Evolutionary conservation across 2,888 invertebrate genomes (phyloP).

Genomic region (Iselma pallidipennis): DNA sequence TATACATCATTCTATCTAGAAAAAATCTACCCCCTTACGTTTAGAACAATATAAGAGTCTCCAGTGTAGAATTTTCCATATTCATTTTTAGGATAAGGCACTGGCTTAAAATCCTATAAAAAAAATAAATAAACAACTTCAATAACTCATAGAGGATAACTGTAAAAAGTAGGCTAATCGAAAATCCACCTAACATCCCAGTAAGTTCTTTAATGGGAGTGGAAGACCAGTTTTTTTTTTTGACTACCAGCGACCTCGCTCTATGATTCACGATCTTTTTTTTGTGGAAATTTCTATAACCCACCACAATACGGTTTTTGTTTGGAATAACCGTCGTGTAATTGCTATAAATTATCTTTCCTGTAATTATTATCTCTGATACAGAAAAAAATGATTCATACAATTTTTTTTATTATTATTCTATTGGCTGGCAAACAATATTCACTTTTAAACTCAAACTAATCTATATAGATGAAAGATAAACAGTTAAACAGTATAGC

Average conservation of each 20-base stretch:
- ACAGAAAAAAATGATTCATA: no score
- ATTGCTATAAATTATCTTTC: no score
- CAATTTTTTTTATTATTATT: no score
- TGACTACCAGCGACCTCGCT: background rate
- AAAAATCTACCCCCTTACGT: slow-evolving; percentile 61
- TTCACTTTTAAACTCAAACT: background rate
- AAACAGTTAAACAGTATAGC: no score
- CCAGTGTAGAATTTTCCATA: slow-evolving; percentile 85
- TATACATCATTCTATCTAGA: background rate
- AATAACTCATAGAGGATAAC: no score
- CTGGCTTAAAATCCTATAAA: slow-evolving; percentile 79
- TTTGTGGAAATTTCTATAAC: background rate
- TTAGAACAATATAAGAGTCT: slow-evolving; percentile 82
- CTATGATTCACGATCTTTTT: background rate
- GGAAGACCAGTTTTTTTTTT: background rate
- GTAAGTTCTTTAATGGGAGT: background rate
- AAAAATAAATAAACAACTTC: slow-evolving; percentile 29
- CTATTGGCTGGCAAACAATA: background rate
- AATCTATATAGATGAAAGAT: background rate
- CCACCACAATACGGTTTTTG: no score
- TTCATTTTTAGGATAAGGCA: slow-evolving; percentile 69
- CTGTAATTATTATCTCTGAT: no score
- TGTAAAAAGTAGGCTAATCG: background rate
- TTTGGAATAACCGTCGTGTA: no score
- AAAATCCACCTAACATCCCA: no score